phyloP scores from a whole-genome alignment of 2,888 invertebrate genomes.

The Macaria notata region DNA sequence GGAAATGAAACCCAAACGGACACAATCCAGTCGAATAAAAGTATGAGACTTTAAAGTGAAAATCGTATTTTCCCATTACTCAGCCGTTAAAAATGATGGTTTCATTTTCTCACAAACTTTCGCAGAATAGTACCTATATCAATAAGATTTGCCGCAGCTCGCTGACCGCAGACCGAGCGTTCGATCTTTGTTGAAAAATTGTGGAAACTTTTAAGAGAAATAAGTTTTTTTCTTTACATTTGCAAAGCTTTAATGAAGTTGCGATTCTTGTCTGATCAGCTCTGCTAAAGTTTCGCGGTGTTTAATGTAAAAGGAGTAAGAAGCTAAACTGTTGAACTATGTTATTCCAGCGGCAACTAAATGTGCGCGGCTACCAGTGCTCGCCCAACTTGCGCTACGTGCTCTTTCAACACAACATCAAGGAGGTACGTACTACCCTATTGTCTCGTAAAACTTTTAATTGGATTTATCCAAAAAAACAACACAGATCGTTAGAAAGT shows the following conservation, averaged over 20 bases:
- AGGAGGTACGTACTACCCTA: slow-evolving; percentile 83
- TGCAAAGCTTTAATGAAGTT: slow-evolving; percentile 10
- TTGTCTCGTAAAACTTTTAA: slow-evolving; percentile 45
- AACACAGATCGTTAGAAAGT: slow-evolving; percentile 40
- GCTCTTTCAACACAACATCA: slow-evolving; percentile 94
- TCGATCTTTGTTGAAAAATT: slow-evolving; percentile 37
- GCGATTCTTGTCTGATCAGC: slow-evolving; percentile 14
- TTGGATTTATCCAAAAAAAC: slow-evolving; percentile 43
- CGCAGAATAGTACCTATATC: slow-evolving; percentile 24
- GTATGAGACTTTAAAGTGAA: slow-evolving; percentile 25
- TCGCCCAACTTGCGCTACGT: slow-evolving; percentile 93
- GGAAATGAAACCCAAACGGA: slow-evolving; percentile 28
- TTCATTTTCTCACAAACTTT: slow-evolving; percentile 10
- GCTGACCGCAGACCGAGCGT: slow-evolving; percentile 37
- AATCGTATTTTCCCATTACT: slow-evolving; percentile 31
- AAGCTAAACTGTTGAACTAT: slow-evolving; percentile 29
- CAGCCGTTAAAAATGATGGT: not conserved
- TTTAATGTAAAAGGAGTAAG: slow-evolving; percentile 13
- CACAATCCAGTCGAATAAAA: slow-evolving; percentile 24
- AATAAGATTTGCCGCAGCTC: slow-evolving; percentile 40
- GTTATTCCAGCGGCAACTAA: slow-evolving; percentile 89
- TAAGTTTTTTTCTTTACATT: slow-evolving; percentile 4
- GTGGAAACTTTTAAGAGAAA: slow-evolving; percentile 23
- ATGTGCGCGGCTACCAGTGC: slow-evolving; percentile 93
- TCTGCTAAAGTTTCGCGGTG: slow-evolving; percentile 5